Conservation (phyloP, 2,888 invertebrate genomes). For the Eudasyphora cyanicolor region DNA sequence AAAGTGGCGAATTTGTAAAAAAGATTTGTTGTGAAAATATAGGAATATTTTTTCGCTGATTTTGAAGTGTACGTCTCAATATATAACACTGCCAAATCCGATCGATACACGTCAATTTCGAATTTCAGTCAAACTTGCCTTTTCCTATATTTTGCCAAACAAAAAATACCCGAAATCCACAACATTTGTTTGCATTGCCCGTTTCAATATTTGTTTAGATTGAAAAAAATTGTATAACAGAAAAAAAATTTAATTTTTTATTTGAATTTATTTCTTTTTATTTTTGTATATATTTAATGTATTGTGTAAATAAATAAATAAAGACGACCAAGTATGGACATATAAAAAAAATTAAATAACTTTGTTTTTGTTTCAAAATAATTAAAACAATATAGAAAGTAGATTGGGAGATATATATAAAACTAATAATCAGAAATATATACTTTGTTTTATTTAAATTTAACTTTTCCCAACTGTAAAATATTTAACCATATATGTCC, state of each 20-base stretch:
- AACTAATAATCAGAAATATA: too few relatives aligned
- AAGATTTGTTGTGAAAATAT: constrained; percentile 57
- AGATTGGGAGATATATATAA: too few relatives aligned
- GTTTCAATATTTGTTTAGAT: background rate
- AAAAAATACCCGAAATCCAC: constrained; percentile 10
- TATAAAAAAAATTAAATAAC: constrained; percentile 30
- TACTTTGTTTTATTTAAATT: too few relatives aligned
- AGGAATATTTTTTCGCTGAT: constrained; percentile 20
- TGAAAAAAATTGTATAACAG: constrained; percentile 30
- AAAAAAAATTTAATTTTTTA: constrained; percentile 46
- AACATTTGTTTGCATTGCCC: constrained; percentile 14
- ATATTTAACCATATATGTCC: too few relatives aligned
- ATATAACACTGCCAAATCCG: background rate
- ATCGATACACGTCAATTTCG: background rate
- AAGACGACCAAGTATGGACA: constrained; percentile 64
- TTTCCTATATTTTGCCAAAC: constrained; percentile 23
- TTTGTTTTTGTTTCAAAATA: background rate
- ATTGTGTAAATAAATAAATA: constrained; percentile 64
- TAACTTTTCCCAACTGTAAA: too few relatives aligned
- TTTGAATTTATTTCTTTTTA: constrained; percentile 53
- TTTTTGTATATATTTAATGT: constrained; percentile 64
- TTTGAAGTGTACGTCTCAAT: background rate
- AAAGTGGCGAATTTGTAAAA: constrained; percentile 18
- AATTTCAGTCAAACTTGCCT: constrained; percentile 36
- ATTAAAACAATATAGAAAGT: too few relatives aligned